These are phyloP conservation scores for Otolemur garnettii DNA, from an alignment of 2,113 vertebrate species.

Conservation along the genomic window DNA sequence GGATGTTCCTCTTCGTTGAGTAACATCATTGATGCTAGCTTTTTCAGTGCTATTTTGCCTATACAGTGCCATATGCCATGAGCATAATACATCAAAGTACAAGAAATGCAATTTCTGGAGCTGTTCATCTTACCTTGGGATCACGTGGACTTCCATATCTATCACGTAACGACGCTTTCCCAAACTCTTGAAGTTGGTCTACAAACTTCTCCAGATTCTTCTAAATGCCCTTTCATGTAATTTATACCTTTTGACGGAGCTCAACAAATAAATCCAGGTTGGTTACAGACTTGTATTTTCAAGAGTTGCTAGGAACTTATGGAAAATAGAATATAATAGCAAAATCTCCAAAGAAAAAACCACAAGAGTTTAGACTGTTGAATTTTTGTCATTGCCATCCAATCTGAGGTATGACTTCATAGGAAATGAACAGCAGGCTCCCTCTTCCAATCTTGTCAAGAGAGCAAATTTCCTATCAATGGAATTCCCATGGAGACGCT, in stretches of 20 bases:
- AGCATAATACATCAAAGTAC: neutral
- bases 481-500: neutral
- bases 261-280: constrained; percentile 20
- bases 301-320: constrained; percentile 25
- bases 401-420: neutral
- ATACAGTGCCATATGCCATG: neutral
- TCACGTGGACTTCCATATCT: no score
- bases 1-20: neutral
- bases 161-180: neutral
- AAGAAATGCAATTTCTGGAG: neutral
- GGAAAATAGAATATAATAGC: neutral
- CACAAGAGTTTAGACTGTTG: neutral
- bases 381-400: neutral
- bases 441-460: neutral
- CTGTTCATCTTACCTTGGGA: neutral
- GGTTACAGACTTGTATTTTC: constrained; percentile 5
- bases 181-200: neutral
- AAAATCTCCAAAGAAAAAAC: neutral
- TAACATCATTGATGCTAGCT: no score
- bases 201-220: neutral
- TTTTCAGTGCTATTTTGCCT: no score
- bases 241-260: neutral
- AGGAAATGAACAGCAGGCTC: neutral
- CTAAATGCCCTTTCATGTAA: constrained; percentile 1
- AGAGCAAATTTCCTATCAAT: neutral